Percentiles rank a stretch among this genome's conserved stretches.
Conservation (phyloP, 2,113 vertebrate genomes). For the Arothron firmamentum region DNA sequence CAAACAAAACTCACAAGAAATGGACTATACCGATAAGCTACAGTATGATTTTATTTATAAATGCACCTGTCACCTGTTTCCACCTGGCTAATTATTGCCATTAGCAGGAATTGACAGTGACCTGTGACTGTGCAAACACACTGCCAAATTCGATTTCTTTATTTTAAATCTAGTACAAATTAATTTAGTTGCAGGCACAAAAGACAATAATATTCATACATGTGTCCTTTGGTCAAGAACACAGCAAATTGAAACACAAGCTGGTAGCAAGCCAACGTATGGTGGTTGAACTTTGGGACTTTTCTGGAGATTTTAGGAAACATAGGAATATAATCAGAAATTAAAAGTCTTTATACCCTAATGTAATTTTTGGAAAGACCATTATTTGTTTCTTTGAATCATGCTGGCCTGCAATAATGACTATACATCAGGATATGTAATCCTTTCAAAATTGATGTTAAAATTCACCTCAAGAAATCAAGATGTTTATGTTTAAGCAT, state of each 20-base stretch:
- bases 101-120: no score
- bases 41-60: no score
- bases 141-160: no score
- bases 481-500: slow-evolving; percentile 90
- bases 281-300: slow-evolving; percentile 94
- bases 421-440: slow-evolving; percentile 78
- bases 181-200: neutral
- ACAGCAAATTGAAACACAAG: slow-evolving; percentile 88
- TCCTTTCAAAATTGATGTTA: slow-evolving; percentile 89
- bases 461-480: slow-evolving; percentile 87
- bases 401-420: slow-evolving; percentile 93
- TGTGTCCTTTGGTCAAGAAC: slow-evolving; percentile 74
- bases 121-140: no score
- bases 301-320: slow-evolving; percentile 87
- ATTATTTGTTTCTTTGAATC: slow-evolving; percentile 55
- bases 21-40: no score
- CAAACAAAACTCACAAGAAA: no score
- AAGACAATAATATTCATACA: neutral
- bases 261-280: slow-evolving; percentile 72
- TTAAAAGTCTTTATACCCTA: neutral
- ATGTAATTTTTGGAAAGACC: neutral
- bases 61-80: no score
- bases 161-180: neutral
- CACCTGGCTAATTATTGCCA: no score
- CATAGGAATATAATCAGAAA: neutral